Evolutionary conservation across 2,113 vertebrate genomes (phyloP), one percentile per base, ranked within the genome.

Genomic region (Nothobranchius furzeri): DNA sequence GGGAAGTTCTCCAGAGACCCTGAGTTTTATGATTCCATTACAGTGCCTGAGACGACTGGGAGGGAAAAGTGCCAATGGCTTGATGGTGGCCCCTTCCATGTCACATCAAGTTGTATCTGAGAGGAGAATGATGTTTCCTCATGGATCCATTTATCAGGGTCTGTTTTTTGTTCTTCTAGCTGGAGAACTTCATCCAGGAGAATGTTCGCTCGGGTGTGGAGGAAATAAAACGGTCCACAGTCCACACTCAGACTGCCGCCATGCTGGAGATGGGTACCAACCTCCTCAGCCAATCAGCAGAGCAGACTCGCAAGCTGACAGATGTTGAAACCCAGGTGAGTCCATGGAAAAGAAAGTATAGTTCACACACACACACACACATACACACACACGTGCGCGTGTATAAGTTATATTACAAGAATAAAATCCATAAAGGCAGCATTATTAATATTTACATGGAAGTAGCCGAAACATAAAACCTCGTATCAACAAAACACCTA

Each of bases 231-330:
- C 56, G 76, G 45, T 88, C 85, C 6, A 60, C 75, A 0, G 92
- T 90, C 12, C 91, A 92, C 76, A 92, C 85, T 20, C 90, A 93
- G 79, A 92, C 90, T 1, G 91, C 87, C 3, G 84, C 87, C 61
- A 93, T 93, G 89, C 62, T 93, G 50, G 91, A 94, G 70, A 94
- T 92, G 58, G 93, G 92, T 59, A 91, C 85, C 66, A 94, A 89
- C 70, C 88, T 94, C 51, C 89, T 89, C 62, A 94, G 90, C 84
- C 91, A 93, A 76, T 92, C 86, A 4, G 92, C 91, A 0, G 93
- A 95, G 81, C 94, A 94, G 76, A 93, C 92, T 11, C 92, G 92
- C 43, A 92, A 92, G 75, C 84, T 94, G 62, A 92, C 91, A 42
- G 90, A 92, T 17, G 87, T 92, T 11, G 93, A 94, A 84, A 92